These are phyloP conservation scores for Halocynthia aurantium DNA, from an alignment of 23 tunicate species.

Conservation along the genomic window DNA sequence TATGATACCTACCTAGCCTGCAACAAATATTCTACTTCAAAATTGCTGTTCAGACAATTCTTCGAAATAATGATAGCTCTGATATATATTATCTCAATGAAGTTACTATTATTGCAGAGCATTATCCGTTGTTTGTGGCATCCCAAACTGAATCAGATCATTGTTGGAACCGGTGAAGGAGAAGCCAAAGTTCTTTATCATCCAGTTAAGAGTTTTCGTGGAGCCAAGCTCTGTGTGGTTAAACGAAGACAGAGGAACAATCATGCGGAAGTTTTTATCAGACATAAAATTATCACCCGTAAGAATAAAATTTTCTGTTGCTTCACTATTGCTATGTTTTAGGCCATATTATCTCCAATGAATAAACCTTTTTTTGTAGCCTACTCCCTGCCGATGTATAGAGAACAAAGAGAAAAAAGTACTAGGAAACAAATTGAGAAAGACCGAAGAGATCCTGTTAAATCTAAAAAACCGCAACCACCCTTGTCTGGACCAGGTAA, in stretches of 20 bases:
- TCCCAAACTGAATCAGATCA: constrained; percentile 86
- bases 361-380: constrained; percentile 37
- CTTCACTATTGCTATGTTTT: too few relatives aligned
- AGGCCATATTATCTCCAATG: background rate
- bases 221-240: constrained; percentile 91
- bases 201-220: constrained; percentile 59
- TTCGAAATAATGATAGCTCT: background rate
- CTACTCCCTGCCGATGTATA: constrained; percentile 81
- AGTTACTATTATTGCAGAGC: constrained; percentile 33
- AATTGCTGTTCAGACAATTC: too few relatives aligned
- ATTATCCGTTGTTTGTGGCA: constrained; percentile 81
- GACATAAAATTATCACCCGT: constrained; percentile 90
- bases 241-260: constrained; percentile 72
- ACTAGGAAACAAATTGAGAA: constrained; percentile 85
- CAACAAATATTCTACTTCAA: too few relatives aligned
- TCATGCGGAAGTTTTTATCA: constrained; percentile 73
- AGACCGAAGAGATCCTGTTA: constrained; percentile 89
- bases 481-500: constrained; percentile 46
- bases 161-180: constrained; percentile 79
- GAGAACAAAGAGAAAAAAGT: constrained; percentile 85
- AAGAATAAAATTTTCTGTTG: background rate
- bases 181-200: constrained; percentile 72
- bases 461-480: constrained; percentile 82
- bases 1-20: background rate
- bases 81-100: background rate